These are phyloP conservation scores for Arbacia lixula DNA, from an alignment of 53 echinoderm and acorn worm genomes.

Conservation along the genomic window DNA sequence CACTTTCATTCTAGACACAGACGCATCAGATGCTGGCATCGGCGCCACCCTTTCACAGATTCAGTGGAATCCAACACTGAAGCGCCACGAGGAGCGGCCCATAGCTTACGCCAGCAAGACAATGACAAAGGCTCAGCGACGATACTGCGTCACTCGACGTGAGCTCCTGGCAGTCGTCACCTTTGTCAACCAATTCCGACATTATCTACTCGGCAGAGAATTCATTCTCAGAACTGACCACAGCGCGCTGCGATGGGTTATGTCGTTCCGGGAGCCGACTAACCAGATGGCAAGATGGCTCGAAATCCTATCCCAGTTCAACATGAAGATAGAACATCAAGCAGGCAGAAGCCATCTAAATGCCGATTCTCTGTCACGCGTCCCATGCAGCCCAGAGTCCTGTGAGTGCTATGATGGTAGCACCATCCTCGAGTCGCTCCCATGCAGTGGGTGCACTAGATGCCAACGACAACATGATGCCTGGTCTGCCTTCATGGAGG, in stretches of 20 bases:
- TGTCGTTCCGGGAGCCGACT: constrained; percentile 46
- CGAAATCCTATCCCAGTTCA: no score
- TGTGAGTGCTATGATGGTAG: background rate
- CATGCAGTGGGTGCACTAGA: constrained; percentile 1
- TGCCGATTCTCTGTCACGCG: background rate
- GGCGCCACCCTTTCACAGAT: constrained; percentile 53
- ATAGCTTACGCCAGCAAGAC: constrained; percentile 61
- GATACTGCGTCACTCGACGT: no score
- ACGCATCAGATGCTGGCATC: constrained; percentile 51
- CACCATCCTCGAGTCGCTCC: background rate
- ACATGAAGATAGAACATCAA: constrained; percentile 56
- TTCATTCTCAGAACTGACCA: constrained; percentile 44
- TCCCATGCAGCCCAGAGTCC: background rate
- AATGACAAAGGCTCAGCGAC: no score
- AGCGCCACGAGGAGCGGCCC: constrained; percentile 57
- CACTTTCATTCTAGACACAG: constrained; percentile 46
- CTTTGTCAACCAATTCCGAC: constrained; percentile 58
- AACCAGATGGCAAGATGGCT: no score
- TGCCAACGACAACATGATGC: constrained; percentile 12
- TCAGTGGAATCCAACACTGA: constrained; percentile 45
- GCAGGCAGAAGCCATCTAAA: constrained; percentile 6
- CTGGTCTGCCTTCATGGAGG: constrained; percentile 35
- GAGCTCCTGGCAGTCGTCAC: no score
- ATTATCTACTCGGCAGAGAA: no score
- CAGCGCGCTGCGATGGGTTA: no score